Evolutionary conservation across 2,113 vertebrate genomes (phyloP), one percentile per base, ranked within the genome.

Genomic region (Mola mola): DNA sequence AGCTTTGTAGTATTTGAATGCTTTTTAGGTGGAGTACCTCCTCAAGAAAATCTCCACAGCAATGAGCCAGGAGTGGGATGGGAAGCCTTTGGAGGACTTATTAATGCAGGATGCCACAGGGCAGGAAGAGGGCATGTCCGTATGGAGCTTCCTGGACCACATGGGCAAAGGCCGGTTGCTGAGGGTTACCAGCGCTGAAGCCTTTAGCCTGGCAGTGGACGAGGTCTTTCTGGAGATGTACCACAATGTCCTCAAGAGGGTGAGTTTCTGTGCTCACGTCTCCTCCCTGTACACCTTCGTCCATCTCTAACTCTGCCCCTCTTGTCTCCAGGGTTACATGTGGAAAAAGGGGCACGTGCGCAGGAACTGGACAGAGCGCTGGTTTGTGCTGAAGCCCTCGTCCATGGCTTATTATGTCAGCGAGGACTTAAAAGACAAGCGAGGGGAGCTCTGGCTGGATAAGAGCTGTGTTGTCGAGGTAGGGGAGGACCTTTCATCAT

Each of bases 331-430:
- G 93, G 92, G 92, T 43, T 93, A 93, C 68, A 91, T 94, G 91
- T 89, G 90, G 87, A 94, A 94, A 62, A 94, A 93, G 56, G 93
- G 93, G 0, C 90, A 93, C 6, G 65, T 92, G 28, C 88, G 92
- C 2, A 79, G 92, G 63, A 94, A 93, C 75, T 94, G 93, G 93
- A 93, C 89, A 0, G 93, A 93, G 79, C 93, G 93, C 21, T 94
- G 92, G 92, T 94, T 94, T n/a, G 88, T 94, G 42, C 75, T 94
- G 46, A 91, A 91, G 84, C 84, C 90, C 5, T 63, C 72, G 37
- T 75, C 58, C 61, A 75, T 94, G 52, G 51, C 73, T 5, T 94
- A 94, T 53, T 94, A 89, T 26, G 75, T 87, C 61, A 75, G 82
- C 13, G 93, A 94, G 73, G 82, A 88, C 78, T 59, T 92, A 20